Evolutionary conservation across 2,113 vertebrate species (phyloP), one percentile per base, ranked within the genome.

Genomic region (Aegithalos caudatus): DNA sequence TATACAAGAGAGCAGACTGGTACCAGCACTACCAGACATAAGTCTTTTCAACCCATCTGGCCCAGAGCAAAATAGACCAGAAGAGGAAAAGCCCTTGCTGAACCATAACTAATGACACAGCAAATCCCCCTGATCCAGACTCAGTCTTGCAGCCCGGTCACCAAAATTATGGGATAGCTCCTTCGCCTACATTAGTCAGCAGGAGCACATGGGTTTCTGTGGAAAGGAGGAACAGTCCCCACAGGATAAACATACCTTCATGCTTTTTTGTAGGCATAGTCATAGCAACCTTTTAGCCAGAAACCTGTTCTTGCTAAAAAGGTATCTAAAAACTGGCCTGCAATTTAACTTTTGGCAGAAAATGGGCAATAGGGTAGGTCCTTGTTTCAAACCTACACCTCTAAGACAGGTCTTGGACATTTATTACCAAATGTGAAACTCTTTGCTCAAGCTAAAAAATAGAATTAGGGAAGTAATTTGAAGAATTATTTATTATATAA

Each of bases 141-240:
- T 11, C 2, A 2, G 21, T 31, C 70, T 85, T 69, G 16, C 17
- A 70, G 24, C 5, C 10, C 14, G 82, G 82, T 33, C 0, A 0
- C 22, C 37, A 81, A 78, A 81, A 84, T 62, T 47, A 48, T 1
- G 10, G 45, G 76, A 83, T 35, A 56, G 31, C 8, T 90, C 29
- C 42, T 86, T 65, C 31, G 7, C 3, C 11, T 16, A 2, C 0
- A 0, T 17, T 10, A 94, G 29, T 70, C 64, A 94, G 28, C 37
- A 48, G 44, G 22, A 81, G 20, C 14, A 23, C 17, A 10, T 3
- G 10, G 6, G 1, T 74, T 84, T 84, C 61, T 7, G 1, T 48
- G 61, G n/a, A 57, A 58, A 71, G 18, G 7, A 84, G 61, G 33
- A 71, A 21, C 0, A 7, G 15, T 37, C 84, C 31, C 31, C 7